Evolutionary conservation across 2,888 invertebrate species (phyloP).

Genomic region (Stramonita haemastoma): DNA sequence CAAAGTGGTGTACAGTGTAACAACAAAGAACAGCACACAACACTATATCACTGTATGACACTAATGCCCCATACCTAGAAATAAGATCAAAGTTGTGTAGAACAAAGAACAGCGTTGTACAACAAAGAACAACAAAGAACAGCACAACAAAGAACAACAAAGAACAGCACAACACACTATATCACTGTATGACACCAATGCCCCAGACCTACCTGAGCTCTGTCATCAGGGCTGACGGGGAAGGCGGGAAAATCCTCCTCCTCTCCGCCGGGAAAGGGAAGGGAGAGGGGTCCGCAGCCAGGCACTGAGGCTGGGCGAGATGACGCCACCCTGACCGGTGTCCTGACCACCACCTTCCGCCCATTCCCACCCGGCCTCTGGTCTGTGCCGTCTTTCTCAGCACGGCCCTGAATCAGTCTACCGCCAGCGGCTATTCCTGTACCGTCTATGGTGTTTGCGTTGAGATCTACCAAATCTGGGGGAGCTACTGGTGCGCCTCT

Average conservation of each 20-base stretch:
- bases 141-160: not conserved
- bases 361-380: not conserved
- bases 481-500: not conserved
- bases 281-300: not conserved
- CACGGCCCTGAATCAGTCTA: no score
- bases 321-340: not conserved
- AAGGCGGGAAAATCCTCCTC: slow-evolving; percentile 32
- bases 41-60: no score
- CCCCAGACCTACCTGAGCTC: not conserved
- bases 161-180: not conserved
- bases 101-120: no score
- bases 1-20: no score
- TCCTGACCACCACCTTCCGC: not conserved
- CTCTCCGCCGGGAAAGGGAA: not conserved
- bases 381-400: not conserved
- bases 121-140: not conserved
- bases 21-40: no score
- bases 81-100: no score
- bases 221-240: slow-evolving; percentile 23
- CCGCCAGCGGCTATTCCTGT: not conserved
- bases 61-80: no score
- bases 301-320: slow-evolving; percentile 1
- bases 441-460: not conserved
- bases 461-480: not conserved
- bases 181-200: not conserved